Evolutionary conservation across 2,888 invertebrate genomes (phyloP).

Genomic region (Coelogynopora nodosa): DNA sequence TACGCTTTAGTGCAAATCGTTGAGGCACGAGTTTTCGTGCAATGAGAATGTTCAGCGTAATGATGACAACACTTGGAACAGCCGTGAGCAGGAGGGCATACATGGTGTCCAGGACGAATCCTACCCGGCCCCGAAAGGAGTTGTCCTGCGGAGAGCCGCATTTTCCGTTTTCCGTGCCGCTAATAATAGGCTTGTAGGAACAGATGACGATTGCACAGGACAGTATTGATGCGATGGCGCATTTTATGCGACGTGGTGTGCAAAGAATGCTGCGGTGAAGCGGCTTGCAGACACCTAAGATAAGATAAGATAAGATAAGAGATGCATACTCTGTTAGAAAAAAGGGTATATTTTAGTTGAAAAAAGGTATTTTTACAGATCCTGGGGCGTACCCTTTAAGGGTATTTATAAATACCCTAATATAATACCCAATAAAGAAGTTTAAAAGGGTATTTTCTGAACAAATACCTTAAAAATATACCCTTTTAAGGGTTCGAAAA

Average conservation of each 20-base stretch:
- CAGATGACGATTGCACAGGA: conserved; percentile 36
- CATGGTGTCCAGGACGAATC: conserved; percentile 53
- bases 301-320: no score
- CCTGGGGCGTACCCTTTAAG: no score
- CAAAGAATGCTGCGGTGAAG: conserved; percentile 53
- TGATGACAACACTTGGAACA: conserved; percentile 53
- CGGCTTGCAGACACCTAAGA: conserved; percentile 52
- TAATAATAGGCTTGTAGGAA: conserved; percentile 53
- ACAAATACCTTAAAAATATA: no score
- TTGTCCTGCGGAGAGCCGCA: conserved; percentile 29
- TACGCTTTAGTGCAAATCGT: conserved; percentile 49
- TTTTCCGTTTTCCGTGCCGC: background rate
- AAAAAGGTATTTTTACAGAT: no score
- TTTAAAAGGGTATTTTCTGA: no score
- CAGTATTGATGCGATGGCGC: conserved; percentile 49
- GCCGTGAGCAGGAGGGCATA: conserved; percentile 52
- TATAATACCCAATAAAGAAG: no score
- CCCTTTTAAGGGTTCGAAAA: no score
- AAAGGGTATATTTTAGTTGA: no score
- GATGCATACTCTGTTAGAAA: no score
- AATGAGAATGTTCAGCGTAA: conserved; percentile 52
- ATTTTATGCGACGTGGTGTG: conserved; percentile 51
- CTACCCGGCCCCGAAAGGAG: background rate
- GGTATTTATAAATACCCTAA: no score
- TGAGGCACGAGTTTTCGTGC: conserved; percentile 50